Conservation (phyloP, 2,797 vertebrate genomes). For the Gallinago nigripennis region DNA sequence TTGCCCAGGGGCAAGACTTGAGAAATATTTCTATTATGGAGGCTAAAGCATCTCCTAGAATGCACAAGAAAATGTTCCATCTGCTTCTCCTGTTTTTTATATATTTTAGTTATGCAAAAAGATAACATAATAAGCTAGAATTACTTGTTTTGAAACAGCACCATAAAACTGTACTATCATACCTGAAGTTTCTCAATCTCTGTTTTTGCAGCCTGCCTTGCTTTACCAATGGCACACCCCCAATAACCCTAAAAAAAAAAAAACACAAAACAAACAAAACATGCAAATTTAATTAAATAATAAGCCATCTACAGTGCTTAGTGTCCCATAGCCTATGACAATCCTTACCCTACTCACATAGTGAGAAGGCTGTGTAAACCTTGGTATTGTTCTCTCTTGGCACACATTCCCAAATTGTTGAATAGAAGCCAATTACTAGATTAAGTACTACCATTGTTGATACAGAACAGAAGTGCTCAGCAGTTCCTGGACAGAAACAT, state of each 20-base stretch:
- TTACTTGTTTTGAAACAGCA: not conserved
- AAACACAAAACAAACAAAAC: not conserved
- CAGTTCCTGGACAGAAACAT: not conserved
- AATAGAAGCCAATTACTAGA: not conserved
- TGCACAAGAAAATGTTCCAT: not conserved
- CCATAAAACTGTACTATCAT: not conserved
- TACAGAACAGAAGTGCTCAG: not conserved
- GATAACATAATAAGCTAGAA: not conserved
- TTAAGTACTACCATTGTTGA: not conserved
- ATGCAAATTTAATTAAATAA: not conserved
- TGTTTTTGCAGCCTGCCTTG: conserved; percentile 96
- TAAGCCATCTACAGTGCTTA: not conserved
- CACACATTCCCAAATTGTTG: not conserved
- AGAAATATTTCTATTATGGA: not conserved
- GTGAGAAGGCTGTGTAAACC: not conserved
- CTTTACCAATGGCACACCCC: conserved; percentile 98
- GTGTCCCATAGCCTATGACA: not conserved
- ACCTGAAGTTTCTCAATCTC: conserved; percentile 99
- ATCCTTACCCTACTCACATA: not conserved
- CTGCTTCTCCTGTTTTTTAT: not conserved
- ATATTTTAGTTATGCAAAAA: not conserved
- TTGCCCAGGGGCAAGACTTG: not conserved
- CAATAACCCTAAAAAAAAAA: conserved; percentile 87
- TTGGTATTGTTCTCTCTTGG: not conserved
- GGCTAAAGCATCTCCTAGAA: not conserved